Conservation (phyloP, 2,113 vertebrate genomes). For the Chamaetylas fuelleborni region DNA sequence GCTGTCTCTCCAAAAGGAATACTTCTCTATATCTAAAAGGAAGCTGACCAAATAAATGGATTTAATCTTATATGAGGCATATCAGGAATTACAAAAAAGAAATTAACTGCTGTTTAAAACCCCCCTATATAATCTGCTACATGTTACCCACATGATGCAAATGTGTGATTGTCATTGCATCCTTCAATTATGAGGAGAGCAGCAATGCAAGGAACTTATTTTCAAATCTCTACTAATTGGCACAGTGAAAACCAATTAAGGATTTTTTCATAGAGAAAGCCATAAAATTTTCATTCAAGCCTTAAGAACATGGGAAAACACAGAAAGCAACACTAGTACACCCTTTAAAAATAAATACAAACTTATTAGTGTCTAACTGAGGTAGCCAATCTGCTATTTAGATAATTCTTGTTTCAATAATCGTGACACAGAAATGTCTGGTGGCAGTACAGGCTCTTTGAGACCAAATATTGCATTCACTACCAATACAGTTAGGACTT, state of each 20-base stretch:
- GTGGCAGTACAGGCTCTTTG: background rate
- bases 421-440: background rate
- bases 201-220: background rate
- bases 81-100: background rate
- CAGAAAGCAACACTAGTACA: background rate
- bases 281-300: background rate
- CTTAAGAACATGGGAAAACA: background rate
- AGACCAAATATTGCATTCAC: background rate
- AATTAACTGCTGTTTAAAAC: background rate
- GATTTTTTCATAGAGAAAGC: background rate
- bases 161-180: background rate
- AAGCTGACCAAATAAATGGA: background rate
- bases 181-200: background rate
- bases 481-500: background rate
- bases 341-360: background rate
- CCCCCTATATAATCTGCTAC: background rate
- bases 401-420: background rate
- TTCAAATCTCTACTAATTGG: background rate
- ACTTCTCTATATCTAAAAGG: background rate
- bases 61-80: background rate
- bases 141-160: background rate
- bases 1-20: background rate
- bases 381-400: background rate
- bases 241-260: background rate
- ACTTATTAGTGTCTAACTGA: constrained; percentile 20